Conservation (phyloP, 2,113 vertebrate genomes). For the Varanus komodoensis region DNA sequence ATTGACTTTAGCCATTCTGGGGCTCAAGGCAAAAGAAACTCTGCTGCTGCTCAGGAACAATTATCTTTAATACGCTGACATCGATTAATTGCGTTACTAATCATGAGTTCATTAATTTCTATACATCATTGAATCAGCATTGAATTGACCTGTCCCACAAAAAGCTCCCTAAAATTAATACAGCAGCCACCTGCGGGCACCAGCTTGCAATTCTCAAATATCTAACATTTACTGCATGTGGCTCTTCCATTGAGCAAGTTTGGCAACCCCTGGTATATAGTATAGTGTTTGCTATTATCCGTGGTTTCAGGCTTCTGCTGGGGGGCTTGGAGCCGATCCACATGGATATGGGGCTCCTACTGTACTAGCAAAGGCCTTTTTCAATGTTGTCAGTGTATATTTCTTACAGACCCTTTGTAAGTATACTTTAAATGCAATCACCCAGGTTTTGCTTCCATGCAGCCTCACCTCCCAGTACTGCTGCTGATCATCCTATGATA, state of each 20-base stretch:
- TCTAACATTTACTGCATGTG: too few relatives aligned
- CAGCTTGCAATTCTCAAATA: too few relatives aligned
- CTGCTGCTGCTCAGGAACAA: background rate
- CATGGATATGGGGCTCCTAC: too few relatives aligned
- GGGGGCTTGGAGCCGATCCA: too few relatives aligned
- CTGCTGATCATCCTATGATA: background rate
- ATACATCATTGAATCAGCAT: background rate
- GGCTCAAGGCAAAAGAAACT: background rate
- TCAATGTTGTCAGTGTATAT: background rate
- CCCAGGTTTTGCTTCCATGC: slow-evolving; percentile 16
- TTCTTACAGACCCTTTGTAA: slow-evolving; percentile 3
- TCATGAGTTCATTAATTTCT: background rate
- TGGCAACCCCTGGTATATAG: too few relatives aligned
- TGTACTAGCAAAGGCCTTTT: background rate
- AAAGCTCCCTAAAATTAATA: background rate
- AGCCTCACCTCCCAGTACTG: slow-evolving; percentile 22
- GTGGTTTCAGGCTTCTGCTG: too few relatives aligned
- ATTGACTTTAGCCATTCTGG: background rate
- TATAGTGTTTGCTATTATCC: too few relatives aligned
- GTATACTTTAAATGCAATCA: background rate
- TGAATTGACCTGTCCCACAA: background rate
- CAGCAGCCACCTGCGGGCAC: background rate
- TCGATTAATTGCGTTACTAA: background rate
- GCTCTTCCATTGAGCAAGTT: too few relatives aligned
- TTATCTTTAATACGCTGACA: background rate